A percentile compares a stretch with the other conserved stretches of the same genome.
Conservation (phyloP, 2,888 invertebrate species). For the Agrotis puta region DNA sequence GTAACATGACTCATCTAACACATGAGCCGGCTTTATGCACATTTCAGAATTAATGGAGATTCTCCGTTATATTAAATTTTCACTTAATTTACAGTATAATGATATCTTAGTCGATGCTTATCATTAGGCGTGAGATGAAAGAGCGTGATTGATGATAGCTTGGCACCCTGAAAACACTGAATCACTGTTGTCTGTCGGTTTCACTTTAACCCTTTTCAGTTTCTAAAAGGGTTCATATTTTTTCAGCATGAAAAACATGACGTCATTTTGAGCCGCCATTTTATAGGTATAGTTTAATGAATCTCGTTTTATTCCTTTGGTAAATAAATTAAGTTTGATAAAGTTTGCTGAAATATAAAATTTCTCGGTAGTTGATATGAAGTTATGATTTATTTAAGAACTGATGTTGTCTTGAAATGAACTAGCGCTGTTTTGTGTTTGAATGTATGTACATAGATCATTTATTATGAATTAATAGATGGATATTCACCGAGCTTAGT, state of each 20-base stretch:
- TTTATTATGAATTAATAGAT: background rate
- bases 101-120: constrained; percentile 71
- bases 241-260: constrained; percentile 60
- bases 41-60: constrained; percentile 53
- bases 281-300: constrained; percentile 44
- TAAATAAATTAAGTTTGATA: constrained; percentile 47
- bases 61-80: constrained; percentile 55
- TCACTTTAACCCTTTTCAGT: constrained; percentile 73
- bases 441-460: background rate
- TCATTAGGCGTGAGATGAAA: constrained; percentile 72
- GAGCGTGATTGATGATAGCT: constrained; percentile 76
- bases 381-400: constrained; percentile 16
- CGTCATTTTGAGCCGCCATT: constrained; percentile 54
- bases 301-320: constrained; percentile 45
- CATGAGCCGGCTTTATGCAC: constrained; percentile 25
- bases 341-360: constrained; percentile 29
- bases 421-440: background rate
- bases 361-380: constrained; percentile 8
- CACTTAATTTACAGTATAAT: constrained; percentile 67
- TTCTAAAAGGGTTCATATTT: constrained; percentile 69
- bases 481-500: no score
- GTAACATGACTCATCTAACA: constrained; percentile 25
- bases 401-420: constrained; percentile 21
- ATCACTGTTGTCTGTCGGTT: constrained; percentile 79
- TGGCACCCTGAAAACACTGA: constrained; percentile 71